Evolutionary conservation across 2,113 vertebrate genomes (phyloP), one percentile per base, ranked within the genome.

Genomic region (Terrapene triunguis): DNA sequence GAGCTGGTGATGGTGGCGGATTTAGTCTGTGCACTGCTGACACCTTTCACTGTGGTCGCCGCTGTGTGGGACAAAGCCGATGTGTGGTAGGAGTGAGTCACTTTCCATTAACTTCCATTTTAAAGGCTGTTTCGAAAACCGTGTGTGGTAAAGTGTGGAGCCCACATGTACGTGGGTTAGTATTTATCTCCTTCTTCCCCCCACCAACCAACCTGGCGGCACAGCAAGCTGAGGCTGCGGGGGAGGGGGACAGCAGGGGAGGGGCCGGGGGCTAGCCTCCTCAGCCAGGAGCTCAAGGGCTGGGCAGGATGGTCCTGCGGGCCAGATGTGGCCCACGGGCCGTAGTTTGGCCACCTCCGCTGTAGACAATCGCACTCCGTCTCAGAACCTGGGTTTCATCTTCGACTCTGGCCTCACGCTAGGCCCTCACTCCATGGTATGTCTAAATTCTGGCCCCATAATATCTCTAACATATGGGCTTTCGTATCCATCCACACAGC

Each of bases 1-100:
- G 0, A 3, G 19, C 13, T 11, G 54, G 48, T 3, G 2, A 35
- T 85, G 82, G 32, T 76, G 21, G 51, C 4, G 5, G 42, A 38
- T 85, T 95, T 90, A 50, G 21, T 84, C 32, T 0, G 0, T 25
- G 50, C 4, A 16, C n/a, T 80, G 74, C 44, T 21, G 79, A 32
- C 42, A 87, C 53, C 54, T 51, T 47, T 79, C 22, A 22, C 32
- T 92, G 79, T 0, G 21, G 35, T 79, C 79, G 27, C 42, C 81
- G 92, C 93, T 93, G 59, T 96, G 96, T 44, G 96, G 95, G 93
- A 95, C 42, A 83, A 96, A 97, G 89, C 84, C 0, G 2, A 79
- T 88, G 88, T 59, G 79, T 25, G n/a, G 92, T 93, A 91, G 35
- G 27, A 90, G 32, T 82, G 93, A 95, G 83, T 94, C 79, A 82